Conservation (phyloP, 2,888 invertebrate genomes). For the Coremacera marginata region DNA sequence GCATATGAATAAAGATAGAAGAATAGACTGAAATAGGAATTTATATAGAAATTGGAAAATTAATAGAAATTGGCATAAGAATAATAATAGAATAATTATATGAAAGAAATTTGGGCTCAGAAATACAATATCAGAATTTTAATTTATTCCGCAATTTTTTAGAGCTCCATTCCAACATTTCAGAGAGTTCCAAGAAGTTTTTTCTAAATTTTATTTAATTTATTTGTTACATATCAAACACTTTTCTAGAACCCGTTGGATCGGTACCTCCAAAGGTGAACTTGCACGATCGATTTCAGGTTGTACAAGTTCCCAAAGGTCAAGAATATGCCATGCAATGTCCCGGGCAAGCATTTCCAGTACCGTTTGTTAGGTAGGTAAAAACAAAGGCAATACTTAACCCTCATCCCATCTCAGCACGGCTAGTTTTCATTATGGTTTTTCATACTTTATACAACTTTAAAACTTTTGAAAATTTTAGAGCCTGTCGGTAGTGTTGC, state of each 20-base stretch:
- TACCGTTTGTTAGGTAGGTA: slow-evolving; percentile 76
- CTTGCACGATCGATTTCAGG: slow-evolving; percentile 69
- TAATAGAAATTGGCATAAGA: no score
- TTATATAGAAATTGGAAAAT: no score
- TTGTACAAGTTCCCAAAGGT: slow-evolving; percentile 69
- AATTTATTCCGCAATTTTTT: no score
- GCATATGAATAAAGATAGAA: no score
- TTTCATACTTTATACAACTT: neutral
- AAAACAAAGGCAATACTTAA: neutral
- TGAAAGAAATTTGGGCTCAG: no score
- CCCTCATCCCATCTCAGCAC: neutral
- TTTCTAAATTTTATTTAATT: neutral
- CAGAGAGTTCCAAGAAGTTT: slow-evolving; percentile 73
- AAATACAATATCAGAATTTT: no score
- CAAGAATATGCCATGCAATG: slow-evolving; percentile 76
- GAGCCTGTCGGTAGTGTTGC: slow-evolving; percentile 72
- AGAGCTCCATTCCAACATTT: slow-evolving; percentile 97
- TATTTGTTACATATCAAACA: no score
- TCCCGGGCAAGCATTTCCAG: slow-evolving; percentile 81
- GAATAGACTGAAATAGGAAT: no score
- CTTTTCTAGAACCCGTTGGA: slow-evolving; percentile 68
- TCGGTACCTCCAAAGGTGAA: slow-evolving; percentile 76
- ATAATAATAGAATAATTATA: no score
- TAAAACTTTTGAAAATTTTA: slow-evolving; percentile 48
- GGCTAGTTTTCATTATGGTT: neutral